These are phyloP conservation scores for Hypomecis punctinalis DNA, from an alignment of 2,888 invertebrate genomes.

Conservation along the genomic window DNA sequence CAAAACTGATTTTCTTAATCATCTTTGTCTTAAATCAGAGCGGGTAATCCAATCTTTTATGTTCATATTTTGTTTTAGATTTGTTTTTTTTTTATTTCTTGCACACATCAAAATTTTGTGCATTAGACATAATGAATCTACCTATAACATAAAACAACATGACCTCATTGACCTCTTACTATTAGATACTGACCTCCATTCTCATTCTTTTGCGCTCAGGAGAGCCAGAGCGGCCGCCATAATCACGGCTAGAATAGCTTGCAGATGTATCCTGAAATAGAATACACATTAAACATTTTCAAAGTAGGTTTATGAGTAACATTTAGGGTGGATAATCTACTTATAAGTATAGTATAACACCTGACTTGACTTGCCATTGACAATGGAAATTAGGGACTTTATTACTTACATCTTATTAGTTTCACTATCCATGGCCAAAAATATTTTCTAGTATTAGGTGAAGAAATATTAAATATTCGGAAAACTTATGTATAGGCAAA, in stretches of 20 bases:
- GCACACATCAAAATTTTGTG: conserved; percentile 6
- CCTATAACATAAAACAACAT: conserved; percentile 15
- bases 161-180: conserved; percentile 7
- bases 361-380: too few species aligned
- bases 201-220: conserved; percentile 87
- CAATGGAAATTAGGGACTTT: too few species aligned
- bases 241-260: conserved; percentile 82
- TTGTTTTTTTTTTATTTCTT: background rate
- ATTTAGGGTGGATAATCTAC: too few species aligned
- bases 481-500: too few species aligned
- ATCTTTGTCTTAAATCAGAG: conserved; percentile 21
- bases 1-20: conserved; percentile 15
- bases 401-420: too few species aligned
- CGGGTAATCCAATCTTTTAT: conserved; percentile 22
- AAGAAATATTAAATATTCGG: background rate
- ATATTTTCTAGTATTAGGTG: too few species aligned
- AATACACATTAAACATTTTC: background rate
- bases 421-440: too few species aligned
- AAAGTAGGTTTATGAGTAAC: too few species aligned
- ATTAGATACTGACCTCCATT: conserved; percentile 81
- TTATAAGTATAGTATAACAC: too few species aligned
- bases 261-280: conserved; percentile 74
- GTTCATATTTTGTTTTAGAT: background rate
- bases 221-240: conserved; percentile 84
- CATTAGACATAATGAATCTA: background rate